Percentiles rank a stretch among this genome's conserved stretches.
These are phyloP conservation scores for Protosalanx chinensis DNA, from an alignment of 2,797 vertebrate genomes.

Conservation along the genomic window DNA sequence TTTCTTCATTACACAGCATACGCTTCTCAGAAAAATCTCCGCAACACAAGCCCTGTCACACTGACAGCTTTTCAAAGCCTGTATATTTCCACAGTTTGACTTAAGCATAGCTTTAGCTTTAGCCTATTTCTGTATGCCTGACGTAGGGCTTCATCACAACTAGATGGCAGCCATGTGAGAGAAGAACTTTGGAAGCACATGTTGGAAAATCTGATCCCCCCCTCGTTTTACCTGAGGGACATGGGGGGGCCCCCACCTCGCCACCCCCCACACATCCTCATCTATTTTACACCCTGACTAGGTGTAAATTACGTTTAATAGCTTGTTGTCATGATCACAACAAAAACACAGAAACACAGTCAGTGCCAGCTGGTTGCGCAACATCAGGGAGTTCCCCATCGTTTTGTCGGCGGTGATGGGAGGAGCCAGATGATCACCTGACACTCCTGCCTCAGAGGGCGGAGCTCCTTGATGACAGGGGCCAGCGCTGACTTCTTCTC, in stretches of 20 bases:
- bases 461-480: slow-evolving; percentile 91
- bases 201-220: slow-evolving; percentile 69
- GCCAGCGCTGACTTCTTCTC: slow-evolving; percentile 91
- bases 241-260: slow-evolving; percentile 30
- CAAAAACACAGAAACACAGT: slow-evolving; percentile 7
- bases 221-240: slow-evolving; percentile 42
- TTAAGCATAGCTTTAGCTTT: slow-evolving; percentile 32
- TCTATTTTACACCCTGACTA: slow-evolving; percentile 56
- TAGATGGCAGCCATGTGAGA: slow-evolving; percentile 47
- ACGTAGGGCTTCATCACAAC: slow-evolving; percentile 53
- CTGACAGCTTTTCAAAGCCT: slow-evolving; percentile 28
- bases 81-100: slow-evolving; percentile 34
- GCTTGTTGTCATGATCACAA: slow-evolving; percentile 23
- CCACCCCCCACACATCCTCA: not conserved
- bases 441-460: slow-evolving; percentile 84
- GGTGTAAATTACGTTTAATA: slow-evolving; percentile 54
- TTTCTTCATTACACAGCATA: too few relatives aligned
- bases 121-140: slow-evolving; percentile 63
- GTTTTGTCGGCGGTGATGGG: slow-evolving; percentile 9
- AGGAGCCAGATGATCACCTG: slow-evolving; percentile 72
- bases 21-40: too few relatives aligned
- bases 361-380: slow-evolving; percentile 1
- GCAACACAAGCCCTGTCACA: slow-evolving; percentile 14
- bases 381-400: not conserved
- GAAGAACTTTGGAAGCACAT: slow-evolving; percentile 57